Evolutionary conservation across 2,797 vertebrate genomes (phyloP), one percentile per base, ranked within the genome.

Genomic region (Silurus lanzhouensis): DNA sequence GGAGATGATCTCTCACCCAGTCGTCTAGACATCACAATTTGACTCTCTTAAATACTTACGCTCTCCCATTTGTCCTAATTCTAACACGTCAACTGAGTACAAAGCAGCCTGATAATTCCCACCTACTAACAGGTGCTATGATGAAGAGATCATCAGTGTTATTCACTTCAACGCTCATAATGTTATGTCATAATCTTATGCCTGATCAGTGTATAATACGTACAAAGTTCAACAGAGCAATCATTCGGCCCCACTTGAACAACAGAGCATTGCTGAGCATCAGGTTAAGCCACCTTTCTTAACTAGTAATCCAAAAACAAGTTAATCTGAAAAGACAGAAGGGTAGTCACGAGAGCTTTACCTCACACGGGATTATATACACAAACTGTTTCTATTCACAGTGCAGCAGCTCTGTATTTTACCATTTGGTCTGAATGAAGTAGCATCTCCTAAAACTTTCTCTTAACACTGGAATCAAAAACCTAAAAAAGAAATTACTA

Each of bases 321-420:
- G 57, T 63, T 82, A 87, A 87, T 87, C 83, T 70, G 55, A 70
- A 84, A 87, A 87, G 85, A 87, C 77, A 81, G 64, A 48, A 81
- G 68, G 20, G 61, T 48, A 75, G 52, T 38, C 57, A 61, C 55
- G 27, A 76, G 57, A 85, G 83, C 19, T 81, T 84, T 81, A 84
- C 52, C 61, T 72, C 72, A 66, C 48, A 52, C 61, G 25, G 81
- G 58, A 85, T 85, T 83, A 85, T 22, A 66, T 60, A 79, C 72
- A 70, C 74, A 57, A 83, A 77, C 85, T 52, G 0, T n/a, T 78
- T 78, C 76, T 61, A 61, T 44, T 63, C 31, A n/a, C 57, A 6
- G 75, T 44, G 38, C 38, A 38, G 31, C 17, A 61, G 27, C 58
- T 46, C 76, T 78, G 27, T 38, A 60, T 5, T 38, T 60, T 19